Evolutionary conservation across 2,888 invertebrate genomes (phyloP), one percentile per base, ranked within the genome.

Genomic region (Tachina lurida): DNA sequence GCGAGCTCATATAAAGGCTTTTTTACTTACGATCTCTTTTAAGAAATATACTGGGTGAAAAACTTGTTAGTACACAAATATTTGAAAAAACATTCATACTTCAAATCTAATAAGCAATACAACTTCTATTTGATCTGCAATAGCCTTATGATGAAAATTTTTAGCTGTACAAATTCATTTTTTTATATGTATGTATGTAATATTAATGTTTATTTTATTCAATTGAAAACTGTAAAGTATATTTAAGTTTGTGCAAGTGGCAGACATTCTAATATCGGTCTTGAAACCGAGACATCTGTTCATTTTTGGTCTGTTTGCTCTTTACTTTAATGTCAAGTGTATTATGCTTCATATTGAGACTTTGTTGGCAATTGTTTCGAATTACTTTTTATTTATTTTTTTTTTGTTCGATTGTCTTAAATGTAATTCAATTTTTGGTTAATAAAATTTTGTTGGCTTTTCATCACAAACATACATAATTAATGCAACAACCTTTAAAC

Each of bases 301-400:
- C 0, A 52, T 43, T 74, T n/a, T 56, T 15, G 13, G 3, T 49
- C 45, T 85, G 74, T 54, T 74, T 79, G 76, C 79, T 75, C 71
- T 79, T 81, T 63, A 75, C n/a, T 54, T 73, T 83, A 86, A 83
- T 86, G 86, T 86, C 86, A 86, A 86, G 86, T 86, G 73, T 80
- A 58, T 10, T 39, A 39, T 65, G 17, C 17, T 43, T 56, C 19
- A 22, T 12, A 31, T 54, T 76, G 15, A 79, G 54, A 62, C 31
- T 39, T 58, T 62, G 49, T 68, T 68, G 43, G 67, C 60, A 68
- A 56, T 68, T 71, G 3, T 71, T 39, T 19, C n/a, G 1, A 60
- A 10, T 13, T 65, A 49, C 15, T 67, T 15, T 67, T 39, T 67
- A 3, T 22, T 65, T n/a, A 15, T 43, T 45, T 22, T 15, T 47